These are phyloP conservation scores for Lordiphosa stackelbergi DNA, from an alignment of 1,140 invertebrate species.

Conservation along the genomic window DNA sequence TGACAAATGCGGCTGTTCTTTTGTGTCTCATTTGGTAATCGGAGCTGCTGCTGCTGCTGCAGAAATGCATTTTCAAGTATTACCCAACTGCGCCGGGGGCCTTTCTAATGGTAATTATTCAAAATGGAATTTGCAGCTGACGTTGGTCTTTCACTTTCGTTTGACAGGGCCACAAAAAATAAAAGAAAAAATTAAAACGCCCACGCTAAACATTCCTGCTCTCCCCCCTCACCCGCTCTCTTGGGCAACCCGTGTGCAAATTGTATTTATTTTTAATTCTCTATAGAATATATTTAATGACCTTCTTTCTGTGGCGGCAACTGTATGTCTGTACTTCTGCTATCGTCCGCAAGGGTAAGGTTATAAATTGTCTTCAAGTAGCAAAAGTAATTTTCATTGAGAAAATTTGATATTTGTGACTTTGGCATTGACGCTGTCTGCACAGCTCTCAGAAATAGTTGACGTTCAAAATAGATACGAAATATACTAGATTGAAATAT, in stretches of 20 bases:
- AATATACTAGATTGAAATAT: conserved; percentile 22
- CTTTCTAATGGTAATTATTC: conserved; percentile 43
- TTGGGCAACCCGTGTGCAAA: conserved; percentile 46
- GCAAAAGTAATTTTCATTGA: conserved; percentile 36
- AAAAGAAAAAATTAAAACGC: conserved; percentile 7
- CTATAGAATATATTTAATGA: conserved; percentile 8
- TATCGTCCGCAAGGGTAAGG: conserved; percentile 36
- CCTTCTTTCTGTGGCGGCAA: too few relatives aligned
- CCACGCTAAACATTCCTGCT: conserved; percentile 16
- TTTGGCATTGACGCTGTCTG: conserved; percentile 65
- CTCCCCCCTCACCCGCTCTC: conserved; percentile 4
- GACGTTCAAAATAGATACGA: conserved; percentile 57
- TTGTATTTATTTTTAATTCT: conserved; percentile 35
- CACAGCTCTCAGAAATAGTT: conserved; percentile 11
- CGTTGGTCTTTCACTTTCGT: conserved; percentile 8
- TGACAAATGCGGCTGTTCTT: conserved; percentile 39
- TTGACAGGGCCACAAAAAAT: conserved; percentile 3
- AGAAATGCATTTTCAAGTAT: conserved; percentile 23
- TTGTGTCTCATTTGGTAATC: conserved; percentile 29
- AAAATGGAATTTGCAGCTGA: conserved; percentile 41
- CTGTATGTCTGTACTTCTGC: background rate
- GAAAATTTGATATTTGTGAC: conserved; percentile 62
- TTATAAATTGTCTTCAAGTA: conserved; percentile 7
- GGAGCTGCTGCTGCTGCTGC: conserved; percentile 14
- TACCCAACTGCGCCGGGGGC: conserved; percentile 9